These are phyloP conservation scores for Brachypterus glaber DNA, from an alignment of 2,888 invertebrate species.

Conservation along the genomic window DNA sequence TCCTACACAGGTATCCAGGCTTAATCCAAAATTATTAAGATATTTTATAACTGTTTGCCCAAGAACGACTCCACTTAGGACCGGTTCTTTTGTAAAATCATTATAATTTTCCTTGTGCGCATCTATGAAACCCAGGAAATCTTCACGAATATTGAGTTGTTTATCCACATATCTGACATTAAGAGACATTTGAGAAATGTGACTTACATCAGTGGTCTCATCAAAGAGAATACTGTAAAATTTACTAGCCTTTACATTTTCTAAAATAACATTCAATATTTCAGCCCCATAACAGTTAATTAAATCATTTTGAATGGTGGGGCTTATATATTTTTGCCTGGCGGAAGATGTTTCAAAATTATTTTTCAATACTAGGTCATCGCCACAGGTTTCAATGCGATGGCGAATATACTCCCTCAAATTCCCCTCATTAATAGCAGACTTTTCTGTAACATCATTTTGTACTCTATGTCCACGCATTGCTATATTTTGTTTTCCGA, in stretches of 20 bases:
- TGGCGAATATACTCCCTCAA: conserved; percentile 7
- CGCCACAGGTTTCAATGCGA: conserved; percentile 7
- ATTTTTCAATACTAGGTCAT: conserved; percentile 7
- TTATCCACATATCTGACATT: conserved; percentile 23
- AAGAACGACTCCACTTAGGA: conserved; percentile 21
- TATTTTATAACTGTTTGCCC: conserved; percentile 23
- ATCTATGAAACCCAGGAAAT: conserved; percentile 25
- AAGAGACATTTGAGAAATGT: conserved; percentile 26
- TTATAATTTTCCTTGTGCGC: conserved; percentile 15
- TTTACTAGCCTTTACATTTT: conserved; percentile 5
- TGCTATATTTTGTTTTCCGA: conserved; percentile 8
- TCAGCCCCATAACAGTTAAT: conserved; percentile 8
- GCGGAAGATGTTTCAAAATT: conserved; percentile 5
- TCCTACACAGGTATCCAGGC: too few species aligned
- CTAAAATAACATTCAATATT: conserved; percentile 1
- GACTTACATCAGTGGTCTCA: conserved; percentile 16
- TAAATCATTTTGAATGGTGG: conserved; percentile 3
- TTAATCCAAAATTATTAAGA: too few species aligned
- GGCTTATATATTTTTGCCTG: conserved; percentile 7
- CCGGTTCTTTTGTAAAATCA: conserved; percentile 17
- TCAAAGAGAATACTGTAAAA: conserved; percentile 8
- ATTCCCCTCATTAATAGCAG: conserved; percentile 7
- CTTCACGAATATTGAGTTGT: conserved; percentile 16
- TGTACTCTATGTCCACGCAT: conserved; percentile 4
- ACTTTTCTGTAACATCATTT: conserved; percentile 4